A percentile compares a stretch with the other conserved stretches of the same genome.
Conservation (phyloP, 2,113 vertebrate genomes). For the Lethenteron reissneri region DNA sequence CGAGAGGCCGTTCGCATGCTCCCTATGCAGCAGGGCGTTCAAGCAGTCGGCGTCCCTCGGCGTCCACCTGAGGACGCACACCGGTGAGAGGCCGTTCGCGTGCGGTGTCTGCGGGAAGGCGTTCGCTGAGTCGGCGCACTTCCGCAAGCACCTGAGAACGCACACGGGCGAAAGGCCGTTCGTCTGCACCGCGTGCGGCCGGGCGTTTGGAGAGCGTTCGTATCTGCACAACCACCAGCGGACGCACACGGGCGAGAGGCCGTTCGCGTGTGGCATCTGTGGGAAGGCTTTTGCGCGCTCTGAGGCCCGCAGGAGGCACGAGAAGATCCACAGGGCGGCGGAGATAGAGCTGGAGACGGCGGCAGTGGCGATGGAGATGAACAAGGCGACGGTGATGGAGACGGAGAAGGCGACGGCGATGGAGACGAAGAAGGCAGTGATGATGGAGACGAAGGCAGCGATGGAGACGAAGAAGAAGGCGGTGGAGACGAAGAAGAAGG, state of each 20-base stretch:
- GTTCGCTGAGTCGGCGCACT: background rate
- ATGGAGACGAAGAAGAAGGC: too few relatives aligned
- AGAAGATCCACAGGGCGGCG: background rate
- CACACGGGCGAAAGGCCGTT: conserved; percentile 3
- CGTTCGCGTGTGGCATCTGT: conserved; percentile 2
- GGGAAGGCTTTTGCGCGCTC: background rate
- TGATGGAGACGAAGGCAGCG: too few relatives aligned
- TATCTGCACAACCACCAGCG: background rate
- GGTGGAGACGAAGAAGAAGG: too few relatives aligned
- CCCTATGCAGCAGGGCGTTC: conserved; percentile 95
- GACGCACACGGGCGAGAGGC: conserved; percentile 5
- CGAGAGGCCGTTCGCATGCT: conserved; percentile 77
- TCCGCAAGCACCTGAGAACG: conserved; percentile 3
- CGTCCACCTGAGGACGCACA: background rate
- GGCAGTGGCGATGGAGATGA: too few relatives aligned
- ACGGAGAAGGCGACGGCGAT: too few relatives aligned
- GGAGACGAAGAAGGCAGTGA: too few relatives aligned
- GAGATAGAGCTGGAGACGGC: too few relatives aligned
- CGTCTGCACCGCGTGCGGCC: background rate
- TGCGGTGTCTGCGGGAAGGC: conserved; percentile 3
- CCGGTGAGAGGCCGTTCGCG: background rate
- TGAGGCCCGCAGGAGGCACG: background rate
- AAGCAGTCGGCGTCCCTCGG: conserved; percentile 92
- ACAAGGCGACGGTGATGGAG: too few relatives aligned
- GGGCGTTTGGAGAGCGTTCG: background rate